Conservation (phyloP, 2,888 invertebrate genomes). For the Ormyrus rosae region DNA sequence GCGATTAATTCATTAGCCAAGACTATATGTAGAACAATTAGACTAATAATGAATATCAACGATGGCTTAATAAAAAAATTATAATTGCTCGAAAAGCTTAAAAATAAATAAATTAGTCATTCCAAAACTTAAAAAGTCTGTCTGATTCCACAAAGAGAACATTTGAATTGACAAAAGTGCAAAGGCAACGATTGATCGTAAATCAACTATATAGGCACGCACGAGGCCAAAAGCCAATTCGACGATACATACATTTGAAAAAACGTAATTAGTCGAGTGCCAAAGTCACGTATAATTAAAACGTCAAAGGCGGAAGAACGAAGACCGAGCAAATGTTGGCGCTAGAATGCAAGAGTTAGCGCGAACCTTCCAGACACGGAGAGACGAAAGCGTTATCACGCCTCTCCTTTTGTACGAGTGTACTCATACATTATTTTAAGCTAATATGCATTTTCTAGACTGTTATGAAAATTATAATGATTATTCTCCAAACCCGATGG, state of each 20-base stretch:
- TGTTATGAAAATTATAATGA: no score
- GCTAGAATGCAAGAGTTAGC: not conserved
- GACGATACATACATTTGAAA: not conserved
- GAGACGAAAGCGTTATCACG: no score
- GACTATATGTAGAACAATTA: not conserved
- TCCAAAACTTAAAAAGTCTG: no score
- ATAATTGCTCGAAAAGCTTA: no score
- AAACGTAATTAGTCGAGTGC: slow-evolving; percentile 9
- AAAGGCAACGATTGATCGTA: slow-evolving; percentile 1
- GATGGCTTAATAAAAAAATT: no score
- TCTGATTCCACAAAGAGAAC: no score
- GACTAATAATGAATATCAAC: not conserved
- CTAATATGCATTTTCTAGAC: no score
- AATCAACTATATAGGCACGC: not conserved
- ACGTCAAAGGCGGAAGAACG: slow-evolving; percentile 1
- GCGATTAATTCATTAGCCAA: not conserved
- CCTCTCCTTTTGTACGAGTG: no score
- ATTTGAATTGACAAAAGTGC: no score
- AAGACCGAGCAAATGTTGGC: not conserved
- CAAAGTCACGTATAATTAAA: not conserved
- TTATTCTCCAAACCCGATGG: no score
- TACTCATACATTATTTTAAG: no score
- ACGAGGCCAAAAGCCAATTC: slow-evolving; percentile 31
- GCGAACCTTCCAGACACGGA: not conserved
- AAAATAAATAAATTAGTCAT: no score